Evolutionary conservation across 2,797 vertebrate species (phyloP), one percentile per base, ranked within the genome.

Genomic region (Phoxinus dragarum): DNA sequence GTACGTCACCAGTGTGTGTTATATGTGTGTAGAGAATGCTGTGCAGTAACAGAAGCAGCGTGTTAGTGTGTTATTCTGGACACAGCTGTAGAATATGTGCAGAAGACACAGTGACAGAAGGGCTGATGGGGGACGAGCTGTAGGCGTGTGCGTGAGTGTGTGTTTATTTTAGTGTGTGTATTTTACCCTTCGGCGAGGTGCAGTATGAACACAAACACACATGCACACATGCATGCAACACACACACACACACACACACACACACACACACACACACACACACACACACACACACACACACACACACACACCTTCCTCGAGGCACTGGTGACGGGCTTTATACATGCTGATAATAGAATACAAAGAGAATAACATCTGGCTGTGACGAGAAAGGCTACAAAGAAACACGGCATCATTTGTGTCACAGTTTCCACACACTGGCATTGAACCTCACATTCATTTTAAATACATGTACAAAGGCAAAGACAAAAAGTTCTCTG

Each of bases 271-370:
- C 36, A 85, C 49, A 84, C 12, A n/a, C 47, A 61, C 19, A 17
- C 31, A 84, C 52, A 36, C 68, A 74, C n/a, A 34, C 76, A 59
- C 47, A 21, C 21, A 66, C 66, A 61, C 82, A 80, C 44, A 56
- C 73, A 76, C 69, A 31, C 44, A 67, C 84, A 61, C 86, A 59
- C 40, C 42, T 38, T 42, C 31, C 84, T 42, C 17, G 68, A 80
- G 56, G 84, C 56, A 12, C 31, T 80, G 84, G 78, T 61, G 56
- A 77, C 8, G 66, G 49, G 19, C 81, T 82, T 82, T 78, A 77
- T 49, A 64, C 52, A 47, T 34, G 54, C 38, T 79, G 64, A 64
- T 72, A 86, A 82, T 78, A 78, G 40, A 76, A 84, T 3, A 80
- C 36, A 77, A 12, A 87, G 40, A 47, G 71, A 79, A 66, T 59